phyloP scores from a whole-genome alignment of 1,140 invertebrate species.

The Drosophila setifemur region DNA sequence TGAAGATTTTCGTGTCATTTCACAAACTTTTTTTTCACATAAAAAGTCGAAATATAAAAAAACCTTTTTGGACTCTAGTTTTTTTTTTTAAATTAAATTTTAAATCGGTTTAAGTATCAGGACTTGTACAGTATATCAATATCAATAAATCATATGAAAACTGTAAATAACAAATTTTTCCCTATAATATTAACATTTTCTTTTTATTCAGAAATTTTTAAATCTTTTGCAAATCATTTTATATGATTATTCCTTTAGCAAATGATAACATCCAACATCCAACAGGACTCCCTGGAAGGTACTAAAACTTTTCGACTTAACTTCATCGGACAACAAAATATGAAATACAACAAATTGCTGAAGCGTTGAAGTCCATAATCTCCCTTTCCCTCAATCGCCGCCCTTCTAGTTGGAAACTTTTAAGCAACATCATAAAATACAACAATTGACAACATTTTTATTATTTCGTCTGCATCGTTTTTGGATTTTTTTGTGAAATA shows the following conservation, averaged over 20 bases:
- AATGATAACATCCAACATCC: not conserved
- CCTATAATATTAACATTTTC: not conserved
- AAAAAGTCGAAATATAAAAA: no score
- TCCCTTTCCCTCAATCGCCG: constrained; percentile 20
- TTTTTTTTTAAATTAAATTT: no score
- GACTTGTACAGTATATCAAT: no score
- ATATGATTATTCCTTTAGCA: no score
- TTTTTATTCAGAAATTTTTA: no score
- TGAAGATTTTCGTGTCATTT: no score
- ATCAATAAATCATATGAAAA: no score
- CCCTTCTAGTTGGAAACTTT: constrained; percentile 22
- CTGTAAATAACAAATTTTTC: no score
- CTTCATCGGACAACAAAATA: constrained; percentile 54
- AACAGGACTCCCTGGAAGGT: constrained; percentile 8
- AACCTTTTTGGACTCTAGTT: no score
- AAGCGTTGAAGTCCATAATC: constrained; percentile 43
- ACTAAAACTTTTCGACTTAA: constrained; percentile 47
- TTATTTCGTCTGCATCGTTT: constrained; percentile 22
- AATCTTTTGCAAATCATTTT: no score
- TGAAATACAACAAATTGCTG: constrained; percentile 56
- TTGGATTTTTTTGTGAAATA: constrained; percentile 54
- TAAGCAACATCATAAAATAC: constrained; percentile 65
- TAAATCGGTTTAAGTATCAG: no score
- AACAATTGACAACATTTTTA: constrained; percentile 75
- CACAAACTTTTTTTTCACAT: no score